These are phyloP conservation scores for Latrodectus hesperus DNA, from an alignment of 2,888 invertebrate species.

Conservation along the genomic window DNA sequence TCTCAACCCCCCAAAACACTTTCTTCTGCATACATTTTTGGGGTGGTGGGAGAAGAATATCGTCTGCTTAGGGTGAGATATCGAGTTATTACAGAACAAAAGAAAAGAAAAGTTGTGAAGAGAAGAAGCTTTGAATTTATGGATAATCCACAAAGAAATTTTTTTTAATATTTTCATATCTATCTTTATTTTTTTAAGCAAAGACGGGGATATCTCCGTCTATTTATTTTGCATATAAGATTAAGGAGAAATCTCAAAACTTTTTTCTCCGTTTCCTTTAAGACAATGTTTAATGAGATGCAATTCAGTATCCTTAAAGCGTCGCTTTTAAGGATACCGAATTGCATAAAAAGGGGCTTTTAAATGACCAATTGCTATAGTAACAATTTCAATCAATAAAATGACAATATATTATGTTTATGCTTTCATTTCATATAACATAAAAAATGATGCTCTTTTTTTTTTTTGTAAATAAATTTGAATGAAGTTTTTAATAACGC, in stretches of 20 bases:
- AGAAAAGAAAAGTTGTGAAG: background rate
- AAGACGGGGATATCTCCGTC: background rate
- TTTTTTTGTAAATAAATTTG: too few relatives aligned
- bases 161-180: background rate
- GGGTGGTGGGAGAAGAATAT: slow-evolving; percentile 5
- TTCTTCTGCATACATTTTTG: slow-evolving; percentile 37
- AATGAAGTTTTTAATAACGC: too few relatives aligned
- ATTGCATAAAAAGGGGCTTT: too few relatives aligned
- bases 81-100: background rate
- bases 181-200: background rate
- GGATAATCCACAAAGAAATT: slow-evolving; percentile 2
- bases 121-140: slow-evolving; percentile 25
- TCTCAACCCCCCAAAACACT: slow-evolving; percentile 19
- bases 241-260: background rate
- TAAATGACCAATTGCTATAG: too few relatives aligned
- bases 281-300: too few relatives aligned
- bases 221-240: slow-evolving; percentile 24
- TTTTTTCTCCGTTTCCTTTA: too few relatives aligned
- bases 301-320: too few relatives aligned
- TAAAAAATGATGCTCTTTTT: too few relatives aligned
- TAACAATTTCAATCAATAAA: too few relatives aligned
- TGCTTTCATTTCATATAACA: too few relatives aligned
- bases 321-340: too few relatives aligned
- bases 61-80: slow-evolving; percentile 1
- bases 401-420: too few relatives aligned